Evolutionary conservation across 2,797 vertebrate genomes (phyloP).

Genomic region (Vultur gryphus): DNA sequence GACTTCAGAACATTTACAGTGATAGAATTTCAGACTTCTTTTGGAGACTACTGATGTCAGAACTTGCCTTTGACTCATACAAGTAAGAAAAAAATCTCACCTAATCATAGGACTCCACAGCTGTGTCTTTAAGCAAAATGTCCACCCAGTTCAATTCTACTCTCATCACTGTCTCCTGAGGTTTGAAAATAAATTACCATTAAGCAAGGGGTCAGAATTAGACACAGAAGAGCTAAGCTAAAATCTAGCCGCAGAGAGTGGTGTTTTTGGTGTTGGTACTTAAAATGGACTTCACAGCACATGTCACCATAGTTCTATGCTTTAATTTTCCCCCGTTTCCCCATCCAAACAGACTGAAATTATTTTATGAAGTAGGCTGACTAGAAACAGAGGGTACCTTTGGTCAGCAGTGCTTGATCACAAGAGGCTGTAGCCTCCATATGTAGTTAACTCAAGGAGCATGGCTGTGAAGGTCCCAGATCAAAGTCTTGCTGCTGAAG

Average conservation of each 20-base stretch:
- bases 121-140: background rate
- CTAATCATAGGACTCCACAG: background rate
- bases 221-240: background rate
- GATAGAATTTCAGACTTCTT: slow-evolving; percentile 9
- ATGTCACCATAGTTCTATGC: background rate
- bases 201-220: background rate
- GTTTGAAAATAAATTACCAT: background rate
- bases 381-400: background rate
- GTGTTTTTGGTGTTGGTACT: background rate
- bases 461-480: background rate
- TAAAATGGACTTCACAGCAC: background rate
- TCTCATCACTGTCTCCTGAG: background rate
- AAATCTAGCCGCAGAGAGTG: background rate
- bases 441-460: background rate
- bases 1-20: slow-evolving; percentile 25
- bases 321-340: background rate
- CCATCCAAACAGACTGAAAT: background rate
- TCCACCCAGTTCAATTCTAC: background rate
- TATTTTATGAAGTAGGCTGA: background rate
- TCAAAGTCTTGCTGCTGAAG: background rate
- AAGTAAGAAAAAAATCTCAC: background rate
- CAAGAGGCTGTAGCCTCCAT: background rate
- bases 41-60: background rate
- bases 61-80: background rate
- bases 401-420: background rate